Conservation (phyloP, 2,888 invertebrate genomes). For the Desoria tigrina region DNA sequence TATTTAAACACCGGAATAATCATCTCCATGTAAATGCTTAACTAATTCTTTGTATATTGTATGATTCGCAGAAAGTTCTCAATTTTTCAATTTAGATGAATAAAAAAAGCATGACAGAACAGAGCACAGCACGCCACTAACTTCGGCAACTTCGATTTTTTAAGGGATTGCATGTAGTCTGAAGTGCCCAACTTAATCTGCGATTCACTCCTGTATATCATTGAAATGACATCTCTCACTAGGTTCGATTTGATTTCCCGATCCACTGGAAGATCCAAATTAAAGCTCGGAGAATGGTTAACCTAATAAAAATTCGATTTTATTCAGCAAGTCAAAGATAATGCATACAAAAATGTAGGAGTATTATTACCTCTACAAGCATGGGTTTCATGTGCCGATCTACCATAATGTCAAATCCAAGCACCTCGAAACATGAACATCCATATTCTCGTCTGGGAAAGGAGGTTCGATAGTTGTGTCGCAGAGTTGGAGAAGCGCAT, state of each 20-base stretch:
- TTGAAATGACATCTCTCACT: slow-evolving; percentile 72
- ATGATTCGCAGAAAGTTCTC: too few relatives aligned
- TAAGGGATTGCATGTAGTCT: too few relatives aligned
- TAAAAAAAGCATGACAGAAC: too few relatives aligned
- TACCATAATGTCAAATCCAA: slow-evolving; percentile 86
- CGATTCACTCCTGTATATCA: slow-evolving; percentile 74
- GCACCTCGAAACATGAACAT: slow-evolving; percentile 85
- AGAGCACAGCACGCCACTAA: too few relatives aligned
- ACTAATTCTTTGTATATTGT: too few relatives aligned
- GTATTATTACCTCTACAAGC: slow-evolving; percentile 66
- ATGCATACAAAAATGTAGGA: background rate
- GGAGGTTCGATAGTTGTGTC: slow-evolving; percentile 82
- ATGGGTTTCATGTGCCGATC: slow-evolving; percentile 82
- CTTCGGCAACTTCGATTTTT: too few relatives aligned
- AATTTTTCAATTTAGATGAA: too few relatives aligned
- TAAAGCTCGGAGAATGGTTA: slow-evolving; percentile 91
- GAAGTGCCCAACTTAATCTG: too few relatives aligned
- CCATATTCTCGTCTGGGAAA: slow-evolving; percentile 83
- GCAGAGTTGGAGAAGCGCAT: slow-evolving; percentile 80
- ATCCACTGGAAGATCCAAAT: slow-evolving; percentile 82
- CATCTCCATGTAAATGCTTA: too few relatives aligned
- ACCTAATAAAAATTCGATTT: slow-evolving; percentile 62
- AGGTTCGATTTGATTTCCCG: slow-evolving; percentile 81
- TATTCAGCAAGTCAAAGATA: background rate
- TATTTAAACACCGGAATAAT: too few relatives aligned